Base-by-base conservation (phyloP, 2,888 invertebrate genomes). In the Aphodius granarius region DNA sequence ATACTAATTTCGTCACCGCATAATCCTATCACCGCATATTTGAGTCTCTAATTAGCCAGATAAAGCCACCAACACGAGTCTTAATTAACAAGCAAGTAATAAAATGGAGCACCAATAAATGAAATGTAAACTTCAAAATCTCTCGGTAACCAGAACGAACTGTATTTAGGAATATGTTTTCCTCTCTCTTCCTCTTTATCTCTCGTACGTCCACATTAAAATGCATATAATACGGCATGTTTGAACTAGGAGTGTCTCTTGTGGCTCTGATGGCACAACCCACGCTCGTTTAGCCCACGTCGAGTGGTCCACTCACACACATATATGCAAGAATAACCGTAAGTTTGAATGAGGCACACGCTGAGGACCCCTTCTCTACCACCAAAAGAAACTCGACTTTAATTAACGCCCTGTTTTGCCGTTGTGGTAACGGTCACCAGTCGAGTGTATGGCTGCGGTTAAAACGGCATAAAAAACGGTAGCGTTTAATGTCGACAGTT, bases 181-280 rank as follows among this genome's bases (percentile, higher is more conserved):
- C n/a, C n/a, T n/a, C n/a, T n/a, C n/a, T n/a, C n/a, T n/a, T n/a
- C n/a, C n/a, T n/a, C n/a, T n/a, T 75, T 77, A 79, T 78, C 43
- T 43, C 43, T 43, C 2, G 2, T 43, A 43, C 13, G 43, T 6
- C 13, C 78, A 75, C 74, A 77, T 78, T 80, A 77, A 78, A 78
- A 80, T 78, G 78, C 75, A 78, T 74, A 79, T 78, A 78, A 80
- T 78, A 79, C 79, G 77, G 78, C 79, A 80, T 80, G 80, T 79
- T 80, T 80, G 79, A 79, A 77, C 79, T 80, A 80, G 80, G 80
- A 80, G 80, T 80, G 80, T 79, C 43, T 3, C 43, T 43, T 43
- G 43, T 43, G 43, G 43, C 43, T 43, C 43, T 43, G 43, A 43
- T 43, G 43, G 43, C 43, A 43, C 43, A 43, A 43, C 43, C 43